Evolutionary conservation across 2,797 vertebrate species (phyloP).

Genomic region (Clamator glandarius): DNA sequence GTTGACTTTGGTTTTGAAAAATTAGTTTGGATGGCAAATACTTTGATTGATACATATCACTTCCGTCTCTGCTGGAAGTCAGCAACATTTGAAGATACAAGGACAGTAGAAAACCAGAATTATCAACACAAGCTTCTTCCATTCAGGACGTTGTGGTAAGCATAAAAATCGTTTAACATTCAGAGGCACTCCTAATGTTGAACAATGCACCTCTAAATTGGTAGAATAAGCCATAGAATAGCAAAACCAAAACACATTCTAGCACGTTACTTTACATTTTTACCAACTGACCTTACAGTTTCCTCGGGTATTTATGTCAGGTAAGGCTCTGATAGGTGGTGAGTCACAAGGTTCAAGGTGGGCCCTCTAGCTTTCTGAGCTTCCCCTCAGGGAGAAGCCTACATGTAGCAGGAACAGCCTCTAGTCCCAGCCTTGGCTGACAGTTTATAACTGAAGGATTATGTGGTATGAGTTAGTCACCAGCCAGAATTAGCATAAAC

Average conservation of each 20-base stretch:
- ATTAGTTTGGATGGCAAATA: rapidly evolving
- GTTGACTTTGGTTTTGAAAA: not conserved
- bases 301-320: not conserved
- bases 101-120: not conserved
- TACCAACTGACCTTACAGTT: not conserved
- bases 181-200: not conserved
- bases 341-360: no score
- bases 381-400: no score
- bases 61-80: not conserved
- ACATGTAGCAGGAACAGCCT: no score
- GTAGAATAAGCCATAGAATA: rapidly evolving
- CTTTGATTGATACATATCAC: not conserved
- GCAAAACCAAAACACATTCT: not conserved
- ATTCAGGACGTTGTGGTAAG: not conserved
- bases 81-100: not conserved
- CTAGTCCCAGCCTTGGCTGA: no score
- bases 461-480: no score
- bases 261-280: not conserved
- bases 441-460: no score
- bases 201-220: not conserved
- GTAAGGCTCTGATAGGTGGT: no score
- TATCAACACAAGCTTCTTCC: not conserved
- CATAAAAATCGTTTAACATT: not conserved
- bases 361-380: no score
- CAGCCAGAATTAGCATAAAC: no score